Evolutionary conservation across 2,797 vertebrate species (phyloP), one percentile per base, ranked within the genome.

Genomic region (Meda fulgida): DNA sequence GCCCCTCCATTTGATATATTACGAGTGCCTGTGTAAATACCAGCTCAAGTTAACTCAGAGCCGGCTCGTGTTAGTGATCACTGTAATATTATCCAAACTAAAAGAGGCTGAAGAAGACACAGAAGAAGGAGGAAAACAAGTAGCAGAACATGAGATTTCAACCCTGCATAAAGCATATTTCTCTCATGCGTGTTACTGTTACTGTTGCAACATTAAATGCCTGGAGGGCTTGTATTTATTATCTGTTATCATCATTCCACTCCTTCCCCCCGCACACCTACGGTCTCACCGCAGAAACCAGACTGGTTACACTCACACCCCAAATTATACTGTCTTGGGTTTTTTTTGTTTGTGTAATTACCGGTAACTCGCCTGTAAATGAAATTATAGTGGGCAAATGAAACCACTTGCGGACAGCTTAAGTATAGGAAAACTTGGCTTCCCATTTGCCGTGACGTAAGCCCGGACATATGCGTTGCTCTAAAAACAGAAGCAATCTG

Each of bases 11-110:
- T 77, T 92, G 91, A 94, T 91, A 84, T 90, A 92, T 88, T 87
- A 78, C 86, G 72, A 48, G 58, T 88, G 91, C 86, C 92, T 93
- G 92, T 89, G 93, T 93, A 94, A 94, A 94, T 91, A 94, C 81
- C 92, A 86, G 87, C 90, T 93, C 87, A 36, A 89, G 88, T 92
- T 87, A 91, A 92, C 85, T 88, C 89, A 89, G 92, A 92, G 91
- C 92, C 90, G 91, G 89, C 89, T 91, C 90, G 83, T 88, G 88
- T 86, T 83, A 88, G 88, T n/a, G 70, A 84, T 87, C 86, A 69
- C 78, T 91, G 93, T 92, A 94, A 95, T 75, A 88, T 69, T 88
- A 93, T 92, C 90, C 89, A 75, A 77, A 46, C 80, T 70, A 84
- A 75, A 76, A 76, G 72, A 84, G 86, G 89, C 58, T 65, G 83